Evolutionary conservation across 35 echinoderm and acorn worm species (phyloP).

Genomic region (Stichopus chloronotus): DNA sequence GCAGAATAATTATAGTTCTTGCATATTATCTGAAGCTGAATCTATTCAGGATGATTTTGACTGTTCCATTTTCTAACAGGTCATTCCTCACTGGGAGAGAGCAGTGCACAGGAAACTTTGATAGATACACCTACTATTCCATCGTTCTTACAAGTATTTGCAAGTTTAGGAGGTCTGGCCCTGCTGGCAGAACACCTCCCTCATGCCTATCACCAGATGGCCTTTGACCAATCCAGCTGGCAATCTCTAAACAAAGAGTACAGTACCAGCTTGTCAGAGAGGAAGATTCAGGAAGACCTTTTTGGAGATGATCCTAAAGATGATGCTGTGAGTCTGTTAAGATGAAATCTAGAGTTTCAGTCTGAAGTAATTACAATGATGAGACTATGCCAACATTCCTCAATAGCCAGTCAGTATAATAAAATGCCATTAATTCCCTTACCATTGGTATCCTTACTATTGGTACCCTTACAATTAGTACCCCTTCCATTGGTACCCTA

Average conservation of each 20-base stretch:
- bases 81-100: neutral
- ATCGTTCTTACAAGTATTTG: slow-evolving; percentile 97
- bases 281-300: slow-evolving; percentile 46
- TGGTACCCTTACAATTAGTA: no score
- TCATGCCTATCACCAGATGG: slow-evolving; percentile 55
- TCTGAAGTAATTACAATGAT: neutral
- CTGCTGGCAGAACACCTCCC: slow-evolving; percentile 97
- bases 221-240: slow-evolving; percentile 49
- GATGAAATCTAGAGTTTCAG: no score
- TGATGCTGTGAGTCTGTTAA: neutral
- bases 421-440: no score
- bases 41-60: no score
- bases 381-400: no score
- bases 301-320: slow-evolving; percentile 57
- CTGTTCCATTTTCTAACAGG: neutral
- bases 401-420: no score
- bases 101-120: slow-evolving; percentile 60
- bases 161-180: slow-evolving; percentile 89
- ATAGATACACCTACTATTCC: slow-evolving; percentile 82
- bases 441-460: no score
- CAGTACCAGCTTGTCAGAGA: slow-evolving; percentile 3
- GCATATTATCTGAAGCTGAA: no score
- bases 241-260: slow-evolving; percentile 41
- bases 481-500: no score
- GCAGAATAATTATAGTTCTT: no score